Percentiles rank a stretch among this genome's conserved stretches.
These are phyloP conservation scores for Apoda limacodes DNA, from an alignment of 2,888 invertebrate species.

Conservation along the genomic window DNA sequence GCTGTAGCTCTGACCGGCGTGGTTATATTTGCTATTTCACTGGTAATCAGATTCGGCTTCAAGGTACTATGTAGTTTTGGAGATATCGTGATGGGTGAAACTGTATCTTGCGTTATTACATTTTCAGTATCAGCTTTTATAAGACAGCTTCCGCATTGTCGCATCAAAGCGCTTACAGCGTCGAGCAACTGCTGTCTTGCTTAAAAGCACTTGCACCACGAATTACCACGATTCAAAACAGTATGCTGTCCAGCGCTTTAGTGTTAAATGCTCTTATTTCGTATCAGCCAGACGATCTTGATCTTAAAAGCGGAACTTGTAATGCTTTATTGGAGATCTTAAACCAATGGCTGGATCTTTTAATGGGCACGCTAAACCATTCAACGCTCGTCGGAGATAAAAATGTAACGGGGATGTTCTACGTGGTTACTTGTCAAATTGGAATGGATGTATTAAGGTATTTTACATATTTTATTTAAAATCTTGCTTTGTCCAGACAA, in stretches of 20 bases:
- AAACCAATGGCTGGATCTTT: slow-evolving; percentile 40
- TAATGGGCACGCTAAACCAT: slow-evolving; percentile 40
- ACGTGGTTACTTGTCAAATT: slow-evolving; percentile 42
- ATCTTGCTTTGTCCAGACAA: too few species aligned
- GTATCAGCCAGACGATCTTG: slow-evolving; percentile 43
- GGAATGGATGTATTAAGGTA: slow-evolving; percentile 42
- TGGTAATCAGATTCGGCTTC: too few species aligned
- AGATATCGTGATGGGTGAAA: too few species aligned
- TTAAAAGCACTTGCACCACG: slow-evolving; percentile 33
- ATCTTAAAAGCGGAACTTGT: slow-evolving; percentile 31
- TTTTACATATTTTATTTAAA: too few species aligned
- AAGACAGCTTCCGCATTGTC: slow-evolving; percentile 43
- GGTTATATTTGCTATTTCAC: too few species aligned
- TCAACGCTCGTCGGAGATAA: slow-evolving; percentile 34
- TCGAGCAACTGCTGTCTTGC: slow-evolving; percentile 47
- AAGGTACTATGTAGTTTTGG: too few species aligned
- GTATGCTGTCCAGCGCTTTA: slow-evolving; percentile 43
- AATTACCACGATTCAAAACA: slow-evolving; percentile 32
- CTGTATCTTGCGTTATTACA: neutral
- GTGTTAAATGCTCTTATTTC: slow-evolving; percentile 46
- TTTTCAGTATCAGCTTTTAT: slow-evolving; percentile 34
- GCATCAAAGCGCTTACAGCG: slow-evolving; percentile 55
- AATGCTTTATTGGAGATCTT: slow-evolving; percentile 34
- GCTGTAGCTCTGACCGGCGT: too few species aligned
- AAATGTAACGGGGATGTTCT: slow-evolving; percentile 35